Evolutionary conservation across 1,140 invertebrate genomes (phyloP).

Genomic region (Myzus persicae): DNA sequence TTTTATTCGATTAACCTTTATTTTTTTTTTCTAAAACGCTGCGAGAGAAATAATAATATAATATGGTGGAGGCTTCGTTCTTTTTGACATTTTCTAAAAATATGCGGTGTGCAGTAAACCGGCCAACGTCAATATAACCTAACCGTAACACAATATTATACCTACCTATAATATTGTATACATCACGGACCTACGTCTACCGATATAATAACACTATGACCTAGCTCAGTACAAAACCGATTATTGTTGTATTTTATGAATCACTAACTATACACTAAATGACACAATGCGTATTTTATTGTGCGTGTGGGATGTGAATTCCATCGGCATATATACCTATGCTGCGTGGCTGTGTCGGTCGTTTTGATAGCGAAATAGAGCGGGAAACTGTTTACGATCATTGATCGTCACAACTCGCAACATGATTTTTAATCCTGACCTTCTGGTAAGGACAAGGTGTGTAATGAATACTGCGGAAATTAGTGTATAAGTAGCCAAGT

Average conservation of each 20-base stretch:
- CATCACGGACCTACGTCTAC: not conserved
- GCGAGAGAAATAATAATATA: not conserved
- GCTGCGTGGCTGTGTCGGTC: not conserved
- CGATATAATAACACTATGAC: not conserved
- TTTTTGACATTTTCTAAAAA: not conserved
- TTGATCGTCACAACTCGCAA: not conserved
- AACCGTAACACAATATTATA: not conserved
- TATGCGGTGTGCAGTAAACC: too few species aligned
- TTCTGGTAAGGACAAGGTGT: not conserved
- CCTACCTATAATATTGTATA: not conserved
- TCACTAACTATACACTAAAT: not conserved
- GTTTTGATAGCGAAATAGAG: not conserved
- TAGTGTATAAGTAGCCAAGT: not conserved
- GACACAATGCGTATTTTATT: not conserved
- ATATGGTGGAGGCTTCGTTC: not conserved
- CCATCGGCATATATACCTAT: too few species aligned
- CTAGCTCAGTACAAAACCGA: not conserved
- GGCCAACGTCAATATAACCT: not conserved
- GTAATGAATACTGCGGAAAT: not conserved
- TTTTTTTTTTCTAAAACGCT: not conserved
- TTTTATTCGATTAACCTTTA: not conserved
- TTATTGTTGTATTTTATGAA: not conserved
- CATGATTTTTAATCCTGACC: not conserved
- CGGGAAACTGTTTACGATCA: not conserved
- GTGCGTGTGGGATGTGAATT: not conserved